Percentiles rank a stretch among this genome's conserved stretches.
phyloP scores from a whole-genome alignment of 2,113 vertebrate genomes.

The Coptodon bakossiorum region DNA sequence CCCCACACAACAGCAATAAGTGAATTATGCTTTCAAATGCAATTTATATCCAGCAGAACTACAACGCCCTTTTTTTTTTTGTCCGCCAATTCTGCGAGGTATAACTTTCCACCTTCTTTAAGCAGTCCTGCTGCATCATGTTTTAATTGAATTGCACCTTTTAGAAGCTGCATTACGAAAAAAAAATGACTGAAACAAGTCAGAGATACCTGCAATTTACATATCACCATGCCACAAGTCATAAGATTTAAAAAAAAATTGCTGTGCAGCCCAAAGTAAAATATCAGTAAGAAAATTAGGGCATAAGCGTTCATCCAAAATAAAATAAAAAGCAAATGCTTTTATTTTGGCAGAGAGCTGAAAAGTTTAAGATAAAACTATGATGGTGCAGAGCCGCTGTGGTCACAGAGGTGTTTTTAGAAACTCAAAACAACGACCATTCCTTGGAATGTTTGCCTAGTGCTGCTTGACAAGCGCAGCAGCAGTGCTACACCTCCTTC shows the following conservation, averaged over 20 bases:
- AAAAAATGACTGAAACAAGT: background rate
- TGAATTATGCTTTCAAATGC: background rate
- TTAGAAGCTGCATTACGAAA: background rate
- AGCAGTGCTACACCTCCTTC: background rate
- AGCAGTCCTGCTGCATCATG: background rate
- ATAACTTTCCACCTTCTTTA: background rate
- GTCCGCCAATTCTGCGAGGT: background rate
- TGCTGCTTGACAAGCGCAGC: background rate
- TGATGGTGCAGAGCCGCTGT: background rate
- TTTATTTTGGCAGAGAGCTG: background rate
- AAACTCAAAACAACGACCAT: background rate
- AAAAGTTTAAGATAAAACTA: background rate
- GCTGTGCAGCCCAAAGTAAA: background rate
- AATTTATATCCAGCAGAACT: background rate
- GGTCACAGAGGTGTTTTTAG: background rate
- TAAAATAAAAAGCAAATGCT: background rate
- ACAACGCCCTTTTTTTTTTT: background rate
- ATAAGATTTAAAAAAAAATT: background rate
- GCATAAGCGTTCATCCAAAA: background rate
- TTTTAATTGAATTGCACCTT: background rate
- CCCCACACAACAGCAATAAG: background rate
- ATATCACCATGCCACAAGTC: background rate
- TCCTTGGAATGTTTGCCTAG: background rate
- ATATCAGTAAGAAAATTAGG: background rate
- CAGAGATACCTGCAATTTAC: background rate